phyloP scores from a whole-genome alignment of 1,140 invertebrate genomes.

The Idris sp. region DNA sequence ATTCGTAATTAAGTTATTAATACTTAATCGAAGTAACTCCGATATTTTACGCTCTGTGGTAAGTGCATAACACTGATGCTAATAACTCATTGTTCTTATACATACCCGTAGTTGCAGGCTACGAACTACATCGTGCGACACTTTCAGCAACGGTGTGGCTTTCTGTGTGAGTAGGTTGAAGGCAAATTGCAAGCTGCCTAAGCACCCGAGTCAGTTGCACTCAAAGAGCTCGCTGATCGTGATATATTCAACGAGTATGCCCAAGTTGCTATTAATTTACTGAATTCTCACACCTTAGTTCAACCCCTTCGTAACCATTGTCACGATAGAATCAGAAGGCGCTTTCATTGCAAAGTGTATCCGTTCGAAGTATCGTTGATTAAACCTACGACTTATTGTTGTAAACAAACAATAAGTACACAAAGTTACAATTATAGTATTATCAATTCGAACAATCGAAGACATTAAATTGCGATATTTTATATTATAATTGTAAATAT shows the following conservation, averaged over 20 bases:
- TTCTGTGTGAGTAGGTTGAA: slow-evolving; percentile 19
- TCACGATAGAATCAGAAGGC: slow-evolving; percentile 44
- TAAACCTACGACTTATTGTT: slow-evolving; percentile 31
- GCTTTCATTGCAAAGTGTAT: slow-evolving; percentile 37
- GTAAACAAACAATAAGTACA: slow-evolving; percentile 40
- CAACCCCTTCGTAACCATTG: slow-evolving; percentile 34
- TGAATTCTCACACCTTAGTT: slow-evolving; percentile 48
- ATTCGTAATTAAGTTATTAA: slow-evolving; percentile 58
- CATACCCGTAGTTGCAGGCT: slow-evolving; percentile 48
- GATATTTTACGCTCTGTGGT: slow-evolving; percentile 37
- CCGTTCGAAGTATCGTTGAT: slow-evolving; percentile 25
- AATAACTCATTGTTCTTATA: slow-evolving; percentile 59
- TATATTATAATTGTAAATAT: no score
- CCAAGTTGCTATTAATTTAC: slow-evolving; percentile 61
- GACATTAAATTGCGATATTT: no score
- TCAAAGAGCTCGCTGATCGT: slow-evolving; percentile 58
- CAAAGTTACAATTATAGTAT: slow-evolving; percentile 21
- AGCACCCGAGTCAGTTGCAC: slow-evolving; percentile 49
- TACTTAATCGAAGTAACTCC: slow-evolving; percentile 45
- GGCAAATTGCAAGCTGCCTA: slow-evolving; percentile 56
- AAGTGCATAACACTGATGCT: slow-evolving; percentile 37
- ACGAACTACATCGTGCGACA: slow-evolving; percentile 47
- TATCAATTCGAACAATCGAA: neutral
- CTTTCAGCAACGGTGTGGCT: slow-evolving; percentile 24
- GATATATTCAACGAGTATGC: slow-evolving; percentile 46